phyloP scores from a whole-genome alignment of 2,888 invertebrate genomes.

The Zygogramma bicolorata region DNA sequence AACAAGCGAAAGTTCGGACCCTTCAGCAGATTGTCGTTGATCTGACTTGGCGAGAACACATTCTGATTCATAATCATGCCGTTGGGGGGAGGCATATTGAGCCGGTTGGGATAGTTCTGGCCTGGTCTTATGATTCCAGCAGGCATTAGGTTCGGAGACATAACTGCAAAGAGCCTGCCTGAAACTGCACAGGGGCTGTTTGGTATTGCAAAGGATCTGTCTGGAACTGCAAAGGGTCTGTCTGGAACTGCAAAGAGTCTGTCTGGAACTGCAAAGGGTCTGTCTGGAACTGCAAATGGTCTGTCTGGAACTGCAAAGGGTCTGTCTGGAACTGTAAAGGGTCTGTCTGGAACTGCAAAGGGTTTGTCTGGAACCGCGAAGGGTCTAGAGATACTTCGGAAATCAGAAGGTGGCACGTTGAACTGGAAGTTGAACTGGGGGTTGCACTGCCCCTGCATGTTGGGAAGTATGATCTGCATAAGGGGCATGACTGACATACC shows the following conservation, averaged over 20 bases:
- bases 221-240: too few species aligned
- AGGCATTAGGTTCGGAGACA: constrained; percentile 64
- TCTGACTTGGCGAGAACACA: constrained; percentile 57
- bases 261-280: too few species aligned
- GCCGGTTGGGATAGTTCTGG: constrained; percentile 5
- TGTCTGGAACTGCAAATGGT: too few species aligned
- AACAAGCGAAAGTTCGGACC: constrained; percentile 34
- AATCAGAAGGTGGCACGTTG: constrained; percentile 67
- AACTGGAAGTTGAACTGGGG: constrained; percentile 66
- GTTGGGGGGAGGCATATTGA: constrained; percentile 62
- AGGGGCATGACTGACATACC: constrained; percentile 70
- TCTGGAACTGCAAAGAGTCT: too few species aligned
- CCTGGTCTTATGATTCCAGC: constrained; percentile 63
- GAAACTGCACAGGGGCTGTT: constrained; percentile 43
- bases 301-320: too few species aligned
- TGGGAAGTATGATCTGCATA: constrained; percentile 65
- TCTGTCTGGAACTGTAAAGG: too few species aligned
- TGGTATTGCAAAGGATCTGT: too few species aligned
- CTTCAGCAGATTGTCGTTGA: constrained; percentile 32
- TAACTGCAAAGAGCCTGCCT: constrained; percentile 55
- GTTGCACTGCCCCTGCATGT: constrained; percentile 66
- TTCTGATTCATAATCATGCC: constrained; percentile 60
- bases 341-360: too few species aligned
- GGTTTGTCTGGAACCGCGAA: constrained; percentile 42
- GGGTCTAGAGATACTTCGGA: constrained; percentile 52